Evolutionary conservation across 2,888 invertebrate species (phyloP).

Genomic region (Aspidapion aeneum): DNA sequence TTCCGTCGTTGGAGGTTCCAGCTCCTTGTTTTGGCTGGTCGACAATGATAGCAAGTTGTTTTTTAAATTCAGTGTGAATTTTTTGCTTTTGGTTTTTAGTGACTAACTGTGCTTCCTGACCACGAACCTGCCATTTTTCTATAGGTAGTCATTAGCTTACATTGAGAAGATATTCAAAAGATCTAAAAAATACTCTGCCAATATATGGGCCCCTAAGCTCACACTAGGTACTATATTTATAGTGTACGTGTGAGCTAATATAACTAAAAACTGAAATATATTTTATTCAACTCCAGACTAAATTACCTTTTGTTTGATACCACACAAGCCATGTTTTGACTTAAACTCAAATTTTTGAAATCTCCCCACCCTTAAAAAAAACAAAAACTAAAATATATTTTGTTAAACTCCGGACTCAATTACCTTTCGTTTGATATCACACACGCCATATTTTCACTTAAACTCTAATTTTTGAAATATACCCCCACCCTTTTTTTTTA

Average conservation of each 20-base stretch:
- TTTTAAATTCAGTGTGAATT: conserved; percentile 11
- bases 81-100: conserved; percentile 11
- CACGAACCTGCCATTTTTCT: conserved; percentile 11
- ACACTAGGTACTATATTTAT: no score
- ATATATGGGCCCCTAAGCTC: no score
- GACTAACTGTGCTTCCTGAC: conserved; percentile 6
- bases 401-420: no score
- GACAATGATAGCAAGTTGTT: conserved; percentile 11
- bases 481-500: no score
- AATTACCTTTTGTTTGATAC: not conserved
- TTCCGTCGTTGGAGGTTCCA: conserved; percentile 1
- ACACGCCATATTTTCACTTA: no score
- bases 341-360: not conserved
- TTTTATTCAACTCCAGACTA: not conserved
- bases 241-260: no score
- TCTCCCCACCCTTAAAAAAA: not conserved
- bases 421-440: no score
- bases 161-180: conserved; percentile 7
- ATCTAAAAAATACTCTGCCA: no score
- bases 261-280: not conserved
- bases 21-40: conserved; percentile 7
- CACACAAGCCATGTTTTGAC: not conserved
- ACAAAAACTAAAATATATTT: no score
- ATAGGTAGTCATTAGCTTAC: conserved; percentile 8
- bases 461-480: no score